A percentile compares a stretch with the other conserved stretches of the same genome.
Conservation (phyloP, 1,140 invertebrate species). For the Tenebrio molitor region DNA sequence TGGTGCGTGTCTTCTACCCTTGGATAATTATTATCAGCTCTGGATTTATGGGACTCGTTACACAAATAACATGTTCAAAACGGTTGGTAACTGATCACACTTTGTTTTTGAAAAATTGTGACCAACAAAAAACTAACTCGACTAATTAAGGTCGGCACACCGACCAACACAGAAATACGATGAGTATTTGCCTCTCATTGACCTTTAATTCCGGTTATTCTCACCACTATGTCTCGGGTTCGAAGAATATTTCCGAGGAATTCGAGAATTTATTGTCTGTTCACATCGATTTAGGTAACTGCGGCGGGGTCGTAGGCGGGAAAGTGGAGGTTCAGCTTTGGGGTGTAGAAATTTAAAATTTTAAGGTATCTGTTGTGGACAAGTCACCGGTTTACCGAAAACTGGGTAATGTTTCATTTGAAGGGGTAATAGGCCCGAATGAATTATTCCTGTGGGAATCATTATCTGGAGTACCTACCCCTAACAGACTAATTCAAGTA, state of each 20-base stretch:
- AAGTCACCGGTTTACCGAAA: too few species aligned
- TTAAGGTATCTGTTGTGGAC: too few species aligned
- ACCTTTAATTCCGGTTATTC: neutral
- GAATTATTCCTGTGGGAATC: too few species aligned
- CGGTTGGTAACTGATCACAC: slow-evolving; percentile 15
- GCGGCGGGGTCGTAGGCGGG: slow-evolving; percentile 5
- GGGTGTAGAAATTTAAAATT: slow-evolving; percentile 8
- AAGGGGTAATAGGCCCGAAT: too few species aligned
- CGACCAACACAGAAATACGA: too few species aligned
- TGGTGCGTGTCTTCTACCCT: neutral
- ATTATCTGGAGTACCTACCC: too few species aligned
- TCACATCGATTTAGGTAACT: slow-evolving; percentile 36
- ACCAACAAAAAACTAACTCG: slow-evolving; percentile 9
- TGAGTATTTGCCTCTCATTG: too few species aligned
- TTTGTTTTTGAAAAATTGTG: too few species aligned
- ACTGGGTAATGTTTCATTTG: too few species aligned
- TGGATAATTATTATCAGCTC: neutral
- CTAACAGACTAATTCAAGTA: too few species aligned
- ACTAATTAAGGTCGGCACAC: too few species aligned
- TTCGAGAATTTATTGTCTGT: slow-evolving; percentile 16
- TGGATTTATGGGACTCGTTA: slow-evolving; percentile 16
- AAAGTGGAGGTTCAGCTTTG: slow-evolving; percentile 1
- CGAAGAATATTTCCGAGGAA: neutral
- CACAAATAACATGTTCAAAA: slow-evolving; percentile 38
- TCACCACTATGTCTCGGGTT: neutral